Evolutionary conservation across 2,113 vertebrate genomes (phyloP), one percentile per base, ranked within the genome.

Genomic region (Tenebrosternarchus preto): DNA sequence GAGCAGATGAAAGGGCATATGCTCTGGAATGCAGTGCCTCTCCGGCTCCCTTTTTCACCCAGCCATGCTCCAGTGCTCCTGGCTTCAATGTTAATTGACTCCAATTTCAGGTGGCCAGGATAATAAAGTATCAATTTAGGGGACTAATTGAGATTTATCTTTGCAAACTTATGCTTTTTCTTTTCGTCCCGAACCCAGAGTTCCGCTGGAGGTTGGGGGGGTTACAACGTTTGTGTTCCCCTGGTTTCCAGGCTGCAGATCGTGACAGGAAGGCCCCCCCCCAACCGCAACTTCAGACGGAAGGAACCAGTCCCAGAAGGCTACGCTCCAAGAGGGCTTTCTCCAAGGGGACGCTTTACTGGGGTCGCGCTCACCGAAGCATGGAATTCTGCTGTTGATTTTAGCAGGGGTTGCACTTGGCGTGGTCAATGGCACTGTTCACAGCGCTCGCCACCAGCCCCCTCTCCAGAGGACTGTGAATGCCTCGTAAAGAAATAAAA

Each of bases 381-480:
- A 77, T 88, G 86, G 86, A 90, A 90, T 86, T 81, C 82, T 71
- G 78, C 75, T 92, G 91, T 93, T 92, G 90, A 87, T 90, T 92
- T 89, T 90, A 89, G 91, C 84, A 61, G 70, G 84, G 66, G 80
- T 64, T 84, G 77, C 89, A 80, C 83, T 88, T 85, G 84, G 78
- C 36, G 73, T 80, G 75, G 85, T 90, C 89, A 91, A 88, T 88
- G 87, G 88, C 85, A 73, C 78, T 77, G 85, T 86, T 91, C 89
- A 90, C 84, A 84, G 84, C 83, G 79, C 67, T 76, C 86, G 86
- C 84, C 85, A 82, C 89, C 85, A 83, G 77, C 72, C 82, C 87
- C 75, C 73, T 81, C 86, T 82, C 86, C 78, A 85, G 87, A 84
- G 87, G 82, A 85, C 86, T 80, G 76, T 78, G 77, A 88, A 83